phyloP scores from a whole-genome alignment of 2,888 invertebrate genomes.

The Xanthia icteritia region DNA sequence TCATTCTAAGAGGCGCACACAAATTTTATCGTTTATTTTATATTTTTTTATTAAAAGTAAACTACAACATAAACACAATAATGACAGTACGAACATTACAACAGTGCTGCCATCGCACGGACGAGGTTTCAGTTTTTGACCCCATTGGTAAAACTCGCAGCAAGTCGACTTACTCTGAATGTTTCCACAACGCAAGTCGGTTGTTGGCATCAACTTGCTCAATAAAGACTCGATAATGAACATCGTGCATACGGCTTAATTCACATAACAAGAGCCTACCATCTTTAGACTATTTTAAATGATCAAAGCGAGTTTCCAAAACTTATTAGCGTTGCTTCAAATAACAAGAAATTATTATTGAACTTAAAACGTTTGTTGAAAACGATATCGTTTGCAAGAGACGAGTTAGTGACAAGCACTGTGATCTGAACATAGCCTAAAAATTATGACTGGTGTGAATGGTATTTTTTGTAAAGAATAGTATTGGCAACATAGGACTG shows the following conservation, averaged over 20 bases:
- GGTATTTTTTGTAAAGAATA: background rate
- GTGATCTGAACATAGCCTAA: constrained; percentile 20
- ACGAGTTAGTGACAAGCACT: background rate
- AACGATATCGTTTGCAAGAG: background rate
- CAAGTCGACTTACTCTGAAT: background rate
- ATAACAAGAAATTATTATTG: background rate
- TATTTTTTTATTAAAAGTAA: background rate
- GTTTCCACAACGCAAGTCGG: background rate
- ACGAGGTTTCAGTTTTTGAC: background rate
- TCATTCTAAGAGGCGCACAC: background rate
- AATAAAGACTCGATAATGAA: background rate
- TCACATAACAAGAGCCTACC: background rate
- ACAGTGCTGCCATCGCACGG: background rate
- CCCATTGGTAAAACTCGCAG: background rate
- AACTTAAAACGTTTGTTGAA: background rate
- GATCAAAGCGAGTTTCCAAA: background rate
- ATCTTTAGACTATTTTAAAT: background rate
- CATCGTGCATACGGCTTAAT: background rate
- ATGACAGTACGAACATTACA: background rate
- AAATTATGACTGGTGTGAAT: background rate
- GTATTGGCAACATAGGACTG: constrained; percentile 5
- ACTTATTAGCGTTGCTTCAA: background rate
- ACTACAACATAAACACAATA: background rate
- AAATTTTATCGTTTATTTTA: background rate
- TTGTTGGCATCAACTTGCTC: background rate